Evolutionary conservation across 2,888 invertebrate species (phyloP).

Genomic region (Deilephila porcellus): DNA sequence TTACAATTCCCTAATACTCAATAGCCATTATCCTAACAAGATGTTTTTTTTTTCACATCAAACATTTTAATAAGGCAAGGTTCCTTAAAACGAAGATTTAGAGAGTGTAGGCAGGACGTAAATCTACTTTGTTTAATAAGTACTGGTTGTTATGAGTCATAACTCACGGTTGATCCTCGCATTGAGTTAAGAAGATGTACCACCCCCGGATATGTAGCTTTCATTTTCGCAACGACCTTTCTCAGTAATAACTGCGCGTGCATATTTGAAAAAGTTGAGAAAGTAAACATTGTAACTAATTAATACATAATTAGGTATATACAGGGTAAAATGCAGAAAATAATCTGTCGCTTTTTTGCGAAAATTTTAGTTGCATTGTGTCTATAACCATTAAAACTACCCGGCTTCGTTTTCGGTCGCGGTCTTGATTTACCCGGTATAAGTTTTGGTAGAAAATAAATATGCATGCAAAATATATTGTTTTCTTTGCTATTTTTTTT

Average conservation of each 20-base stretch:
- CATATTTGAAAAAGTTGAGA: conserved; percentile 42
- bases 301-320: not conserved
- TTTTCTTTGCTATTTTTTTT: no score
- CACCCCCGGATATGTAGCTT: conserved; percentile 64
- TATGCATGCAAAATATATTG: no score
- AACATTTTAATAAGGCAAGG: not conserved
- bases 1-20: no score
- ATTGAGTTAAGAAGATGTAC: conserved; percentile 76
- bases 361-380: no score
- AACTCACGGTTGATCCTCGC: conserved; percentile 77
- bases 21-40: no score
- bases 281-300: not conserved
- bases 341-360: no score
- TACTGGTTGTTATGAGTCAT: conserved; percentile 59
- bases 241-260: conserved; percentile 59
- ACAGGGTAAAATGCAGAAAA: no score
- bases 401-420: no score
- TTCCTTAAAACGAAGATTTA: conserved; percentile 11
- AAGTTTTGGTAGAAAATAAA: no score
- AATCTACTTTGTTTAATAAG: conserved; percentile 65
- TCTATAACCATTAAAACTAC: no score
- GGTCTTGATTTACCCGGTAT: no score
- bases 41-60: no score
- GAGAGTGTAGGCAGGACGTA: conserved; percentile 35
- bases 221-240: conserved; percentile 58